Percentiles rank a stretch among this genome's conserved stretches.
Evolutionary conservation across 2,113 vertebrate genomes (phyloP).

Genomic region (Dryoscopus gambensis): DNA sequence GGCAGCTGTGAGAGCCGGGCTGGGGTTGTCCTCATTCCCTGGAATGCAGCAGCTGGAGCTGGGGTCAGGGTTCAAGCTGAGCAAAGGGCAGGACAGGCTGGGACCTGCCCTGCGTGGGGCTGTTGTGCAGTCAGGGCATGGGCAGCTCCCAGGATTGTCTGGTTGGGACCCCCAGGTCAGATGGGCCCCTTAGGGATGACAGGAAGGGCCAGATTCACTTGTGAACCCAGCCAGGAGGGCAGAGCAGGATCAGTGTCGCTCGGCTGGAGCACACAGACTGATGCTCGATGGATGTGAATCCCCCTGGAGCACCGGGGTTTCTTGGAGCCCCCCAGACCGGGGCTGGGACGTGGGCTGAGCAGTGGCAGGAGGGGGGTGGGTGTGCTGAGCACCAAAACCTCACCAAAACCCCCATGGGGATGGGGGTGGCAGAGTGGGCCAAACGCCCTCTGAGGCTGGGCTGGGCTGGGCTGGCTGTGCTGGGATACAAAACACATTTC

Average conservation of each 20-base stretch:
- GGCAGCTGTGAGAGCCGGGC: not conserved
- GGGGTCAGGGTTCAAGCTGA: not conserved
- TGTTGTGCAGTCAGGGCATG: accelerated
- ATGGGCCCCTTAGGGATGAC: not conserved
- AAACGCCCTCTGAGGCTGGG: not conserved
- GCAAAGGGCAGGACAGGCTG: not conserved
- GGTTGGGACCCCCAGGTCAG: not conserved
- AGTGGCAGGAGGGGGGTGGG: not conserved
- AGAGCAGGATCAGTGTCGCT: not conserved
- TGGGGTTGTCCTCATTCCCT: not conserved
- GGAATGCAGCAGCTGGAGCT: not conserved
- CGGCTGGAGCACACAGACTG: not conserved
- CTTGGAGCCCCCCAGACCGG: not conserved
- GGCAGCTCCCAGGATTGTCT: not conserved
- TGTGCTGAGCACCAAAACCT: not conserved
- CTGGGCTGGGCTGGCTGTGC: not conserved
- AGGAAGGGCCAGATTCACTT: too few species aligned
- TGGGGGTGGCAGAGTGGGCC: accelerated
- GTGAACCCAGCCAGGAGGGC: not conserved
- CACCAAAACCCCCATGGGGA: not conserved
- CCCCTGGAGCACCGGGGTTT: accelerated
- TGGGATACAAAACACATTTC: not conserved
- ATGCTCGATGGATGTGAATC: not conserved
- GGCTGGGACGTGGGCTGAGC: not conserved
- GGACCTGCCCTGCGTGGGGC: not conserved